A percentile compares a stretch with the other conserved stretches of the same genome.
Evolutionary conservation across 1,140 invertebrate genomes (phyloP).

Genomic region (Hylyphantes graminicola): DNA sequence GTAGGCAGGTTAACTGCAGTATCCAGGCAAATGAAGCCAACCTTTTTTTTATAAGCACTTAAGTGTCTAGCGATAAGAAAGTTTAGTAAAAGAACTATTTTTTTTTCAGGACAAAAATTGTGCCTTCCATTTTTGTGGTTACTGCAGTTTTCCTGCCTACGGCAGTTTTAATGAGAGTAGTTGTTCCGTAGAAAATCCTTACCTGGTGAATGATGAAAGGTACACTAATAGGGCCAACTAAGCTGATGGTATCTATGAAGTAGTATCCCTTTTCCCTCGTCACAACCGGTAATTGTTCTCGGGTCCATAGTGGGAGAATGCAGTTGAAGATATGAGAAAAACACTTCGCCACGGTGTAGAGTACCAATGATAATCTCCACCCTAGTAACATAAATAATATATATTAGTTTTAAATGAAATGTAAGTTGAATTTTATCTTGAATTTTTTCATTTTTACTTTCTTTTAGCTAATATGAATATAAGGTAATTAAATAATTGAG

Average conservation of each 20-base stretch:
- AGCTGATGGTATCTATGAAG: constrained; percentile 88
- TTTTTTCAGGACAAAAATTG: too few relatives aligned
- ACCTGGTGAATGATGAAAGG: constrained; percentile 91
- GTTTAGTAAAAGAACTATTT: too few relatives aligned
- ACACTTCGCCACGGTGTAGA: constrained; percentile 86
- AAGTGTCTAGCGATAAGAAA: too few relatives aligned
- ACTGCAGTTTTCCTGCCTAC: too few relatives aligned
- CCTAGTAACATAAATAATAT: constrained; percentile 1
- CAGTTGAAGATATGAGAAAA: constrained; percentile 86
- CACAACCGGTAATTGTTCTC: constrained; percentile 84
- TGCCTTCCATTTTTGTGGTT: too few relatives aligned
- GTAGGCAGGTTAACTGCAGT: too few relatives aligned
- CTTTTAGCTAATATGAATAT: background rate
- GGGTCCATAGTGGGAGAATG: constrained; percentile 89
- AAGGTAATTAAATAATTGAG: background rate
- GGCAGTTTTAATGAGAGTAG: too few relatives aligned
- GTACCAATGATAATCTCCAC: constrained; percentile 30
- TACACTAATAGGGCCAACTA: constrained; percentile 86
- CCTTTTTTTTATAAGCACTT: too few relatives aligned
- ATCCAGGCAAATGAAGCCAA: too few relatives aligned
- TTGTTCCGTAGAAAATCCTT: background rate
- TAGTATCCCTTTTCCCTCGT: constrained; percentile 86
- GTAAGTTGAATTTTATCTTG: background rate
- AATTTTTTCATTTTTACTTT: background rate
- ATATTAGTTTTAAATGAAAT: background rate